Evolutionary conservation across 2,888 invertebrate genomes (phyloP), one percentile per base, ranked within the genome.

Genomic region (Dasysyrphus tricinctus): DNA sequence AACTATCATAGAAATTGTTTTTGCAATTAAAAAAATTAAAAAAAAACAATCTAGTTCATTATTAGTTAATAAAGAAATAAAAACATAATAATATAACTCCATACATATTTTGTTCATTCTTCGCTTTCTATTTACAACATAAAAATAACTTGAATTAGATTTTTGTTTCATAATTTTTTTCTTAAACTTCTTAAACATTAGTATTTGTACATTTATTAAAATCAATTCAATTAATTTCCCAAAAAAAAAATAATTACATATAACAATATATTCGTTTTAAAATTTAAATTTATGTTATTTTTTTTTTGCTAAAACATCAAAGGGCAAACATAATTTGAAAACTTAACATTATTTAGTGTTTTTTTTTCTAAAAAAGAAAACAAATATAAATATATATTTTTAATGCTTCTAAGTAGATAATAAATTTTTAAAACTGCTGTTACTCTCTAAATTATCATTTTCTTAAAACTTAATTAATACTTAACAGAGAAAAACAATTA

Each of bases 401-500:
- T 59, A 51, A 24, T 29, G 34, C 12, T 51, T 47, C 63, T 83
- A 79, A 67, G 74, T 70, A 75, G 79, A 72, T 77, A 39, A 69
- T 67, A 51, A 39, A 14, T 70, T 59, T 24, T 72, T 57, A 49
- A 65, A 54, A 61, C n/a, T 47, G 16, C 44, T 34, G 14, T 75
- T 61, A 34, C n/a, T 76, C 44, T 59, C 51, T 54, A 12, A 49
- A 16, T 59, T 73, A 39, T 39, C n/a, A 57, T 16, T 24, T 42
- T 56, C 77, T 74, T 85, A 61, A 77, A 82, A 82, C 77, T 77
- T 82, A 82, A 54, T 75, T 86, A 86, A 79, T 86, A 82, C 86
- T 82, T 82, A 85, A 85, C 73, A 82, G 49, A 75, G 63, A 82
- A 70, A 67, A 74, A 79, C 61, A 61, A 74, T 77, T 57, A 67